Evolutionary conservation across 2,888 invertebrate species (phyloP), one percentile per base, ranked within the genome.

Genomic region (Magallana nippona): DNA sequence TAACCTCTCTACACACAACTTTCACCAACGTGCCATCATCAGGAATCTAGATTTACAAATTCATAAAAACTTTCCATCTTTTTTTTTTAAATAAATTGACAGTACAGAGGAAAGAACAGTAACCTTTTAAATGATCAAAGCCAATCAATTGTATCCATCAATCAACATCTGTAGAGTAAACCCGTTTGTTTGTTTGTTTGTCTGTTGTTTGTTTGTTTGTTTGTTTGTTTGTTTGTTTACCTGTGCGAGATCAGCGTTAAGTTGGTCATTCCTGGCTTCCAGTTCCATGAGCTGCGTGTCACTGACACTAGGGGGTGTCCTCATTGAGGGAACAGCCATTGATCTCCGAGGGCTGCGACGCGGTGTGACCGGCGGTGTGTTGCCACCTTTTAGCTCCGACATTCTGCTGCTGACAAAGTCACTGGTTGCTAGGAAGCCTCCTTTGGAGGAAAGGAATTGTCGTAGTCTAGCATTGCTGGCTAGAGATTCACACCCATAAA

Each of bases 361-460:
- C 57, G 88, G 85, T 78, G 87, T 82, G 1, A 83, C 78, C 44
- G 84, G 84, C 56, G 84, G 84, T 78, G 86, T 86, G 57, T 84
- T 88, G 3, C 85, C 81, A 10, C 93, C 93, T 84, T 89, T 90
- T 78, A 93, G 89, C 84, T 93, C 93, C 1, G 92, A 90, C 89
- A 93, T 89, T 77, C 93, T 88, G 27, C 84, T 87, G 71, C 84
- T 88, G 55, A 93, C 89, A 84, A 91, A 90, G 87, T 93, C 91
- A 77, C 89, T 90, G 15, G 90, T 87, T 56, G 92, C 89, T 63
- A 90, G 71, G 84, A 89, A 90, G 44, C 93, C 93, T 63, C 93
- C 93, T 82, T 90, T 90, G 2, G 91, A 86, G 17, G 91, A 88
- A 77, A 93, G 87, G 60, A 90, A 88, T 82, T 93, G 91, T 17